A percentile compares a stretch with the other conserved stretches of the same genome.
Conservation (phyloP, 2,888 invertebrate genomes). For the Orthonychiurus folsomi region DNA sequence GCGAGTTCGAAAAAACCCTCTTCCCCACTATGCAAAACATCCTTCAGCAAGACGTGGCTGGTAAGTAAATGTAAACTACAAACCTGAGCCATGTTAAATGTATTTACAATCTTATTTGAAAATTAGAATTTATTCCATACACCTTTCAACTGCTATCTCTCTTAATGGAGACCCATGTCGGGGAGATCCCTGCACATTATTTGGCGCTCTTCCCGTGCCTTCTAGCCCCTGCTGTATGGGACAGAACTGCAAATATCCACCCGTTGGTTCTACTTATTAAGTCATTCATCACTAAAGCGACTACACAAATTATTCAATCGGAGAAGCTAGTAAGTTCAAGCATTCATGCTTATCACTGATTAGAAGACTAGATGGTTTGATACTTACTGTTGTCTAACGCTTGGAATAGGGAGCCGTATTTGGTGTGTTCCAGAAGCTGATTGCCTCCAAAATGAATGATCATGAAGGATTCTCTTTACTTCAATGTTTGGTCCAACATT, state of each 20-base stretch:
- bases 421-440: slow-evolving; percentile 92
- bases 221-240: slow-evolving; percentile 84
- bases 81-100: background rate
- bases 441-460: slow-evolving; percentile 89
- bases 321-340: slow-evolving; percentile 58
- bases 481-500: slow-evolving; percentile 71
- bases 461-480: slow-evolving; percentile 91
- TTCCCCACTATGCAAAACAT: slow-evolving; percentile 95
- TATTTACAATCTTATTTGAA: slow-evolving; percentile 6
- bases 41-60: slow-evolving; percentile 84
- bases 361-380: slow-evolving; percentile 18
- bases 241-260: slow-evolving; percentile 83
- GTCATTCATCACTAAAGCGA: slow-evolving; percentile 69
- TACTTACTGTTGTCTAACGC: slow-evolving; percentile 39
- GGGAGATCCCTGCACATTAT: slow-evolving; percentile 66
- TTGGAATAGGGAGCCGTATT: slow-evolving; percentile 56
- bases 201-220: slow-evolving; percentile 82
- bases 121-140: slow-evolving; percentile 90
- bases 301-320: slow-evolving; percentile 57
- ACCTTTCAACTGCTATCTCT: slow-evolving; percentile 94
- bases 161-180: slow-evolving; percentile 65
- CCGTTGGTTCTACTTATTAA: slow-evolving; percentile 85
- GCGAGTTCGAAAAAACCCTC: slow-evolving; percentile 79
- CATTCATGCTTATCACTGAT: no score
- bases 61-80: slow-evolving; percentile 47